Percentiles rank a stretch among this genome's conserved stretches.
These are phyloP conservation scores for Pteromalus puparum DNA, from an alignment of 1,140 invertebrate genomes.

Conservation along the genomic window DNA sequence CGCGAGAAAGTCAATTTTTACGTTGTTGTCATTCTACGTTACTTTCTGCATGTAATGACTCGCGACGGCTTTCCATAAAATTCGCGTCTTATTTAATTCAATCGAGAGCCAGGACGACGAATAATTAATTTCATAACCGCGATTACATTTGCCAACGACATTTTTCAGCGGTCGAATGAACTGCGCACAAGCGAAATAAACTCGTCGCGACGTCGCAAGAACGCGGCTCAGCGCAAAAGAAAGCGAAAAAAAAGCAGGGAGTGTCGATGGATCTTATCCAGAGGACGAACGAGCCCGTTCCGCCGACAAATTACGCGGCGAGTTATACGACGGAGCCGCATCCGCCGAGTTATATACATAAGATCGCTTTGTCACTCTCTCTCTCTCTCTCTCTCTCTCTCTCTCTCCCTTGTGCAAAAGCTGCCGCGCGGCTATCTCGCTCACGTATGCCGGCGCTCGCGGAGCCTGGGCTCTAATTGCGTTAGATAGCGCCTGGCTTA, in stretches of 20 bases:
- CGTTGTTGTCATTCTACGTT: no score
- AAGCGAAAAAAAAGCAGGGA: not conserved
- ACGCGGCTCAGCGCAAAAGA: not conserved
- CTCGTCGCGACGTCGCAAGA: not conserved
- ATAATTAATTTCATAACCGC: constrained; percentile 15
- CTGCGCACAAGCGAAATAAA: not conserved
- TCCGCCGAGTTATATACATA: not conserved
- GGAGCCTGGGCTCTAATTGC: constrained; percentile 69
- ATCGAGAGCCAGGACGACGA: not conserved
- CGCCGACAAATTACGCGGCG: constrained; percentile 47
- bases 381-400: not conserved
- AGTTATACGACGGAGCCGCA: constrained; percentile 33
- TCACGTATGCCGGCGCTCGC: constrained; percentile 55
- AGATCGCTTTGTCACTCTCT: constrained; percentile 33
- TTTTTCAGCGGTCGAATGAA: no score
- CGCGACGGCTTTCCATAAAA: not conserved
- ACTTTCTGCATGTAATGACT: no score
- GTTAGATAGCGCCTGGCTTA: constrained; percentile 72
- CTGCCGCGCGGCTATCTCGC: constrained; percentile 58
- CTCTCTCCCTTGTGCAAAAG: no score
- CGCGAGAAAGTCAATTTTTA: no score
- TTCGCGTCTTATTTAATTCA: not conserved
- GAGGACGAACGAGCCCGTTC: constrained; percentile 30
- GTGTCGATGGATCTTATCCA: constrained; percentile 50
- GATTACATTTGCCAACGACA: not conserved